Evolutionary conservation across 1,140 invertebrate species (phyloP).

Genomic region (Papilio xuthus): DNA sequence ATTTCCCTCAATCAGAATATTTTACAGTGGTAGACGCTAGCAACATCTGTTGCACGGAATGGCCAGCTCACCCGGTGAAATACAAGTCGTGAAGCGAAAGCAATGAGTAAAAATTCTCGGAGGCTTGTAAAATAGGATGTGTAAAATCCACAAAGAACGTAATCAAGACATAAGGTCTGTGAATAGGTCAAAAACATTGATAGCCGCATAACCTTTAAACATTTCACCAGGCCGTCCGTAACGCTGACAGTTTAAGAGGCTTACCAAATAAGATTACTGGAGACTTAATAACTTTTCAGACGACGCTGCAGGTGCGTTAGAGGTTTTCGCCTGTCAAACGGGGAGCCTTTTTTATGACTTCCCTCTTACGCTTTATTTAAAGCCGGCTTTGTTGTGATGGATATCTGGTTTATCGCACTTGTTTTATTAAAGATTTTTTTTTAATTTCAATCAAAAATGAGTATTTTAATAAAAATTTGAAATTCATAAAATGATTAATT

Average conservation of each 20-base stretch:
- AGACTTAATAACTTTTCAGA: constrained; percentile 19
- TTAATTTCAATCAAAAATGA: neutral
- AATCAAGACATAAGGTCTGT: neutral
- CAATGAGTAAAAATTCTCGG: too few species aligned
- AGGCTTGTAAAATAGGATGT: neutral
- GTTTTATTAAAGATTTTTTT: neutral
- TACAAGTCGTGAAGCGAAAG: too few species aligned
- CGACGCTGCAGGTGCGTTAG: constrained; percentile 16
- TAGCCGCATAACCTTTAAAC: neutral
- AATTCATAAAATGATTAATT: too few species aligned
- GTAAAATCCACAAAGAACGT: neutral
- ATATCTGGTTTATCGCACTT: neutral
- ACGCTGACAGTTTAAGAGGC: constrained; percentile 7
- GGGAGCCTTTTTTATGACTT: constrained; percentile 15
- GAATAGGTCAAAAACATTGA: neutral
- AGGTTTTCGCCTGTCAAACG: constrained; percentile 10
- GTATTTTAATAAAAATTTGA: too few species aligned
- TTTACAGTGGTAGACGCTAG: too few species aligned
- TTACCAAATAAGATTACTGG: constrained; percentile 11
- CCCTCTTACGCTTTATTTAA: constrained; percentile 22
- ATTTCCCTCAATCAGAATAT: too few species aligned
- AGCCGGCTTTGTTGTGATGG: constrained; percentile 11
- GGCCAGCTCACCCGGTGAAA: too few species aligned
- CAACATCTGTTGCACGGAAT: too few species aligned
- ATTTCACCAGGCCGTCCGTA: constrained; percentile 5